Percentiles rank a stretch among this genome's conserved stretches.
These are phyloP conservation scores for Esox lucius DNA, from an alignment of 2,797 vertebrate species.

Conservation along the genomic window DNA sequence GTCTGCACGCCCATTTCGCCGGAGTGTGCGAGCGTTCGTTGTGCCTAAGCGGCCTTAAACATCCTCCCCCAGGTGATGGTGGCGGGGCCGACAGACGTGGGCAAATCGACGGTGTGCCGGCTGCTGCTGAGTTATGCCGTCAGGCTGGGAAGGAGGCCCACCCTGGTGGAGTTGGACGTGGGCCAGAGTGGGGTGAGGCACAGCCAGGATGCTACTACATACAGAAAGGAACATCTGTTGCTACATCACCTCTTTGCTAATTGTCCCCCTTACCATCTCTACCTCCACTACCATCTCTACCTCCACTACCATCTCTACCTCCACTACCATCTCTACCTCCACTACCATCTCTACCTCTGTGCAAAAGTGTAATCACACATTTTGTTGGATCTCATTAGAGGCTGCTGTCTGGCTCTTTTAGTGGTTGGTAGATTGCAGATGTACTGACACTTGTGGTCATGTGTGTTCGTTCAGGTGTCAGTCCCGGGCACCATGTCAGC, in stretches of 20 bases:
- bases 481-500: constrained; percentile 95
- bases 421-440: neutral
- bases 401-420: neutral
- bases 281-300: neutral
- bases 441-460: neutral
- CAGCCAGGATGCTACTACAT: neutral
- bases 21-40: neutral
- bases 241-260: neutral
- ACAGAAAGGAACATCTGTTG: neutral
- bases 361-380: no score
- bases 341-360: neutral
- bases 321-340: neutral
- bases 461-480: constrained; percentile 74
- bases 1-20: neutral
- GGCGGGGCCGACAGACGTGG: constrained; percentile 94
- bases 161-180: constrained; percentile 94
- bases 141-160: constrained; percentile 90
- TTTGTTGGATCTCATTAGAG: no score
- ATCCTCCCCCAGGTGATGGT: constrained; percentile 85
- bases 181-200: constrained; percentile 88
- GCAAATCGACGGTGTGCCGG: constrained; percentile 93
- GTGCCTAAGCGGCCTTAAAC: neutral
- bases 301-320: neutral
- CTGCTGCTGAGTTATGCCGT: constrained; percentile 92
- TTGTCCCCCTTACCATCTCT: neutral